Percentiles rank a stretch among this genome's conserved stretches.
These are phyloP conservation scores for Heptranchias perlo DNA, from an alignment of 2,113 vertebrate genomes.

Conservation along the genomic window DNA sequence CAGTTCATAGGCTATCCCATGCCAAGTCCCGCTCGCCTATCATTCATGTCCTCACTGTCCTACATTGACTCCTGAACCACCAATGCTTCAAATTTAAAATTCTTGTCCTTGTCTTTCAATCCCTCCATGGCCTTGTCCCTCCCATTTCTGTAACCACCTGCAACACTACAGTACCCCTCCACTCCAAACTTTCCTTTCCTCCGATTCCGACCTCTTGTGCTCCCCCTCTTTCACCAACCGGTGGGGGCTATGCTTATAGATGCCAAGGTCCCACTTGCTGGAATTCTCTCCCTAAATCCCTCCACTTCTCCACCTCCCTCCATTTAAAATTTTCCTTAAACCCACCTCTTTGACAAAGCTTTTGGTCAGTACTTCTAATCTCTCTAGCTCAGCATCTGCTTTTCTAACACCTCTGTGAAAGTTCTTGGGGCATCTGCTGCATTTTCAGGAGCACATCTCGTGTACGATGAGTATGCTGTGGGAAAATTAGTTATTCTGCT, in stretches of 20 bases:
- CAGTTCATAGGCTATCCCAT: not conserved
- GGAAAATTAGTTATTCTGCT: not conserved
- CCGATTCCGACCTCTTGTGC: not conserved
- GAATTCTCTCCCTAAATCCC: not conserved
- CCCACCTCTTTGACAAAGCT: not conserved
- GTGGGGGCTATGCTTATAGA: not conserved
- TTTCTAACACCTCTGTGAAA: not conserved
- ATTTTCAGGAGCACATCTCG: not conserved
- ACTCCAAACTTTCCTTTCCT: too few relatives aligned
- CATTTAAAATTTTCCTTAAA: not conserved
- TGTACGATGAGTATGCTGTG: not conserved
- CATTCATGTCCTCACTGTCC: too few relatives aligned
- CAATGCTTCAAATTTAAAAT: too few relatives aligned
- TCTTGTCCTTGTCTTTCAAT: too few relatives aligned
- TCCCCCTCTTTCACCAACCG: not conserved
- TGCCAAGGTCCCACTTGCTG: not conserved
- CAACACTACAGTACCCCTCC: too few relatives aligned
- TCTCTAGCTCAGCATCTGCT: not conserved
- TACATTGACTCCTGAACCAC: too few relatives aligned
- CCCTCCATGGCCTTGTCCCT: too few relatives aligned
- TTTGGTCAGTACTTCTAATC: not conserved
- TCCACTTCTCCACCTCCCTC: not conserved
- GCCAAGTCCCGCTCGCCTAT: too few relatives aligned
- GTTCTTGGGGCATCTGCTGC: not conserved
- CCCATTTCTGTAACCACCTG: too few relatives aligned